Percentiles rank a stretch among this genome's conserved stretches.
These are phyloP conservation scores for Patella ulyssiponensis DNA, from an alignment of 2,888 invertebrate species.

Conservation along the genomic window DNA sequence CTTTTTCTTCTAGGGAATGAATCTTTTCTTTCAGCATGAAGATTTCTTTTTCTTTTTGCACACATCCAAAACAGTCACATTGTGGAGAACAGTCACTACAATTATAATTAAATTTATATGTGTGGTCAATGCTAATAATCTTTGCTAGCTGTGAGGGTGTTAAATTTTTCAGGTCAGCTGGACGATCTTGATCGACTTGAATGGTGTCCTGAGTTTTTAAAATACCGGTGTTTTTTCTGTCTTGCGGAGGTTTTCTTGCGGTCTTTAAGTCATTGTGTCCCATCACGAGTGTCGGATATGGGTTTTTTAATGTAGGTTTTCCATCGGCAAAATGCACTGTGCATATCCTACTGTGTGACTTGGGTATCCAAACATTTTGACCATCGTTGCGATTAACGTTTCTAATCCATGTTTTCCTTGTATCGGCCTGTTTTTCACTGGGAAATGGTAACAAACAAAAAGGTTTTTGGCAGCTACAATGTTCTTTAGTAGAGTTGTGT, in stretches of 20 bases:
- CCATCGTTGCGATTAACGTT: background rate
- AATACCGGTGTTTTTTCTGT: background rate
- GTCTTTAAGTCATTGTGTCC: background rate
- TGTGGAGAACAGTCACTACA: too few species aligned
- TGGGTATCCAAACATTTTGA: background rate
- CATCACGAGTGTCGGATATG: background rate
- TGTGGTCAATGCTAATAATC: too few species aligned
- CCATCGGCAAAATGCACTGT: background rate
- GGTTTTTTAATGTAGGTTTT: background rate
- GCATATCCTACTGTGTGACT: background rate
- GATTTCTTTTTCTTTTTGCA: too few species aligned
- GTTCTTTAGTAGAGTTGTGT: background rate
- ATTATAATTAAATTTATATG: too few species aligned
- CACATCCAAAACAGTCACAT: too few species aligned
- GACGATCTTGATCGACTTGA: too few species aligned
- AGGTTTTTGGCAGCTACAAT: background rate
- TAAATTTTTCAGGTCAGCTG: too few species aligned
- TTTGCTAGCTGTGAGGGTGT: too few species aligned
- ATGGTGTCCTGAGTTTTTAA: too few species aligned
- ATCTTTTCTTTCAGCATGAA: too few species aligned
- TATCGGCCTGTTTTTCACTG: background rate
- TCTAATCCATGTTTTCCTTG: background rate
- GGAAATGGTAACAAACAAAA: background rate
- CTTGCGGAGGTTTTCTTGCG: background rate
- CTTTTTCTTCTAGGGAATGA: too few species aligned